Percentiles rank a stretch among this genome's conserved stretches.
Evolutionary conservation across 2,888 invertebrate species (phyloP).

Genomic region (Tipula unca): DNA sequence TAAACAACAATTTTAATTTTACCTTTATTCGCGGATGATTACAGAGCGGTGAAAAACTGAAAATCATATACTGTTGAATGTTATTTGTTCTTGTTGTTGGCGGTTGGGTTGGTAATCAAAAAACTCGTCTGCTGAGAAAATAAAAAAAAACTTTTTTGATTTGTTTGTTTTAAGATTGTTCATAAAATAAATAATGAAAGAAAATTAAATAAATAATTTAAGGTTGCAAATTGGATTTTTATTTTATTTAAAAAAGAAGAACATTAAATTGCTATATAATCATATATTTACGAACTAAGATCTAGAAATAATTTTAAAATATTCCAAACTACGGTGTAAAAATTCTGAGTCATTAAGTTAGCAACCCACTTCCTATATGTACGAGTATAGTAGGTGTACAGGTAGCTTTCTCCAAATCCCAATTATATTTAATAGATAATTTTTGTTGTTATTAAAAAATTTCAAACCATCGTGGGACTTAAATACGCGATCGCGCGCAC

Average conservation of each 20-base stretch:
- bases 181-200: background rate
- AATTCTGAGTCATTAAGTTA: background rate
- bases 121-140: background rate
- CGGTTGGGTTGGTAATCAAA: background rate
- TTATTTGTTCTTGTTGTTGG: background rate
- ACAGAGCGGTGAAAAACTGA: background rate
- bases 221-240: background rate
- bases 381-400: background rate
- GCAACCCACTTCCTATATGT: background rate
- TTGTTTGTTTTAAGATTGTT: conserved; percentile 14
- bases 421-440: background rate
- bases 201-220: background rate
- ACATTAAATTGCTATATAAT: background rate
- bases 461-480: background rate
- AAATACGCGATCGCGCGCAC: background rate
- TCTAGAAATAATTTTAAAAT: background rate
- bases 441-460: background rate
- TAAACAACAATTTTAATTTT: background rate
- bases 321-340: background rate
- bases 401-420: background rate
- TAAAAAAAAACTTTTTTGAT: background rate
- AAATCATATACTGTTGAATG: background rate
- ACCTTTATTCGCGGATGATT: background rate
- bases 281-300: background rate
- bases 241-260: background rate